Evolutionary conservation across 2,888 invertebrate species (phyloP).

Genomic region (Augochlorella aurata): DNA sequence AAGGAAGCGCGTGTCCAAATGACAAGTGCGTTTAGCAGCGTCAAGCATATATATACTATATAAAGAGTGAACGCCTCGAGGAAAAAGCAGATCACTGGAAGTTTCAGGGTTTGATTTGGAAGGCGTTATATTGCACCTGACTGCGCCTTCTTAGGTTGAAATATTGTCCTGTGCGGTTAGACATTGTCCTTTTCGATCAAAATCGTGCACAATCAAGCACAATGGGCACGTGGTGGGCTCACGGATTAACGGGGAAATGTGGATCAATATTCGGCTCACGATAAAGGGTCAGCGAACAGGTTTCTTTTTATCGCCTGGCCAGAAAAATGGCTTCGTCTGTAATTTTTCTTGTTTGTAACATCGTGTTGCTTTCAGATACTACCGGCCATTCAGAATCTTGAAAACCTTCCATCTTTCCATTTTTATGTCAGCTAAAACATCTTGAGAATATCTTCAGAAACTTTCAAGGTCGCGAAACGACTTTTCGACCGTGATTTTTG

Average conservation of each 20-base stretch:
- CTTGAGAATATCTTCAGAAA: no score
- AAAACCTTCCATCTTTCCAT: no score
- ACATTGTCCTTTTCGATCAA: neutral
- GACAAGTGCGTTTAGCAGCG: neutral
- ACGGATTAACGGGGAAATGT: conserved; percentile 27
- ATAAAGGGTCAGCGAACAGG: conserved; percentile 27
- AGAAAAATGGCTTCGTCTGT: conserved; percentile 5
- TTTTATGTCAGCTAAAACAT: no score
- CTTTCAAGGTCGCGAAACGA: no score
- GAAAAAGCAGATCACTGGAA: neutral
- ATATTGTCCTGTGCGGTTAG: neutral
- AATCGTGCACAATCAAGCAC: neutral
- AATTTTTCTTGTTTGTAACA: neutral
- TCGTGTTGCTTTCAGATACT: neutral
- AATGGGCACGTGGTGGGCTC: conserved; percentile 31
- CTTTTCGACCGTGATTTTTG: no score
- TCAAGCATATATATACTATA: neutral
- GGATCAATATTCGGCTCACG: conserved; percentile 41
- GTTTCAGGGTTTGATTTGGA: conserved; percentile 4
- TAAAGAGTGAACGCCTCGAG: neutral
- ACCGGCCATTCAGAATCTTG: no score
- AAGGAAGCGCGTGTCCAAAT: neutral
- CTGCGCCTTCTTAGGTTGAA: neutral
- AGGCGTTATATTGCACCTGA: neutral
- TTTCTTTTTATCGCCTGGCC: conserved; percentile 21